These are phyloP conservation scores for Thalassophryne amazonica DNA, from an alignment of 2,797 vertebrate species.

Conservation along the genomic window DNA sequence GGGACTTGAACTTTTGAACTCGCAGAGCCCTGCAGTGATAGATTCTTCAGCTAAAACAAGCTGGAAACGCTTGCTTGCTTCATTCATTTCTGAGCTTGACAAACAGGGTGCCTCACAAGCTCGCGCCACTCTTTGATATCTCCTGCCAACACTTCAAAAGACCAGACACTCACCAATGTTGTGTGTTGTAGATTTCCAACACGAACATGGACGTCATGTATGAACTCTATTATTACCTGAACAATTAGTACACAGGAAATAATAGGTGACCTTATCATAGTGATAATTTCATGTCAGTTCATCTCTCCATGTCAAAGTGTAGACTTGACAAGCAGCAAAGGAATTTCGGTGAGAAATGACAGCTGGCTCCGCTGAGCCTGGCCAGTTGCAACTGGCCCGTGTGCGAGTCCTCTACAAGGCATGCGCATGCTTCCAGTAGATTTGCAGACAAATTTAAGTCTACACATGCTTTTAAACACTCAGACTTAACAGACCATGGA, in stretches of 20 bases:
- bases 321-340: not conserved
- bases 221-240: not conserved
- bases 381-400: not conserved
- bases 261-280: not conserved
- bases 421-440: not conserved
- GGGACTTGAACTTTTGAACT: constrained; percentile 54
- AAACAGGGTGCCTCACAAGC: constrained; percentile 25
- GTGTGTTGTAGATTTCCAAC: constrained; percentile 10
- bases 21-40: constrained; percentile 12
- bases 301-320: not conserved
- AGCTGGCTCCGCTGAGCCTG: not conserved
- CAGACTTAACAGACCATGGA: too few relatives aligned
- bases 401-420: not conserved
- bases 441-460: not conserved
- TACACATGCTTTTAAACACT: not conserved
- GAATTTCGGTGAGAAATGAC: constrained; percentile 5
- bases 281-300: not conserved
- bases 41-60: constrained; percentile 36
- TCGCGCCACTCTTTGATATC: constrained; percentile 26
- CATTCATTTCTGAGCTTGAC: constrained; percentile 42
- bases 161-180: constrained; percentile 8
- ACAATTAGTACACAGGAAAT: not conserved
- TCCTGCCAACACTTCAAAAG: constrained; percentile 23
- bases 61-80: constrained; percentile 28
- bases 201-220: constrained; percentile 8